Evolutionary conservation across 2,797 vertebrate species (phyloP).

Genomic region (Chromis chromis): DNA sequence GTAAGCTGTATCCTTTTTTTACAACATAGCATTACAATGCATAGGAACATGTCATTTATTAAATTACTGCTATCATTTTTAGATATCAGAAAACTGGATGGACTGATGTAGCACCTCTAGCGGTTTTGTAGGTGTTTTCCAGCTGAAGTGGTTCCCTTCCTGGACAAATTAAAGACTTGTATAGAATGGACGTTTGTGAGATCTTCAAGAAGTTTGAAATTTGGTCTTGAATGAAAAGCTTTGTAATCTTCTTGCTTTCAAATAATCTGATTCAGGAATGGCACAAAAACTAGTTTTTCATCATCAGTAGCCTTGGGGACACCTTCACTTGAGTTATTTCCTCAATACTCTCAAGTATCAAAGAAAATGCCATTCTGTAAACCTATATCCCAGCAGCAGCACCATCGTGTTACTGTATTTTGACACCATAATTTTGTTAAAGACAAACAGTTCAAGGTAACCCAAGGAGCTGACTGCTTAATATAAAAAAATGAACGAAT

Average conservation of each 20-base stretch:
- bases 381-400: neutral
- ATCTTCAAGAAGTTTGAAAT: neutral
- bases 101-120: no score
- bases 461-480: neutral
- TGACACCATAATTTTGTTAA: neutral
- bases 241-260: neutral
- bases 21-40: no score
- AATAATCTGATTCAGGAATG: neutral
- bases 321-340: neutral
- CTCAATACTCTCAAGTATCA: slow-evolving; percentile 5
- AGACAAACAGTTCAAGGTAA: neutral
- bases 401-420: neutral
- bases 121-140: neutral
- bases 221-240: neutral
- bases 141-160: neutral
- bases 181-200: neutral
- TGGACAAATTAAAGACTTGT: neutral
- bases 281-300: neutral
- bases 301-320: neutral
- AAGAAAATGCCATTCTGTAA: neutral
- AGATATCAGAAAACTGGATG: neutral
- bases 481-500: neutral
- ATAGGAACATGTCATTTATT: no score
- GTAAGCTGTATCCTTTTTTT: no score
- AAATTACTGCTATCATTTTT: no score